These are phyloP conservation scores for Heterotis niloticus DNA, from an alignment of 2,113 vertebrate genomes.

Conservation along the genomic window DNA sequence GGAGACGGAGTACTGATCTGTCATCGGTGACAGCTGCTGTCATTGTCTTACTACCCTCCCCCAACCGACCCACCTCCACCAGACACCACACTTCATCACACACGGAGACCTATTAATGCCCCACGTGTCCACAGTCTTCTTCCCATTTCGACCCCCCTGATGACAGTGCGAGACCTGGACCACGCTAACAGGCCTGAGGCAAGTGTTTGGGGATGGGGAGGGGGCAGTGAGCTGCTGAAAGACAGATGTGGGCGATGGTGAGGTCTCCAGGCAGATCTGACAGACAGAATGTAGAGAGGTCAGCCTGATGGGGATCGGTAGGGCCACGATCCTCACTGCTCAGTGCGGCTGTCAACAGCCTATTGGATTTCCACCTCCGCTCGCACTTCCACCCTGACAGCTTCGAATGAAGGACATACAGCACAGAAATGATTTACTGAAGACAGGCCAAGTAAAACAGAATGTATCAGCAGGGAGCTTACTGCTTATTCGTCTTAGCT, in stretches of 20 bases:
- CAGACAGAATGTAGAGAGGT: background rate
- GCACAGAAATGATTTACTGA: constrained; percentile 4
- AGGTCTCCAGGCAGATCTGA: background rate
- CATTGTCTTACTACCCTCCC: constrained; percentile 50
- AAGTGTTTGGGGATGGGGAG: background rate
- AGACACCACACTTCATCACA: constrained; percentile 64
- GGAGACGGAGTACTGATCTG: constrained; percentile 60
- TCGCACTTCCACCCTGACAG: background rate
- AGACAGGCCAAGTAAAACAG: background rate
- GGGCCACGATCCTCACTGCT: background rate
- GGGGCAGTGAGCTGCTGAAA: background rate
- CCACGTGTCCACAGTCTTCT: constrained; percentile 34
- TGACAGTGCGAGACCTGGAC: background rate
- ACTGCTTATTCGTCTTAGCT: background rate
- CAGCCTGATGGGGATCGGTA: background rate
- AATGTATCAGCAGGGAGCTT: background rate
- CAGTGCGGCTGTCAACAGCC: background rate
- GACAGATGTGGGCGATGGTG: background rate
- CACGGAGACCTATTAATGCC: constrained; percentile 59
- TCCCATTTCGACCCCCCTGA: constrained; percentile 13
- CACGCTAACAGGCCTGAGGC: constrained; percentile 16
- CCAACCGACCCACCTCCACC: background rate
- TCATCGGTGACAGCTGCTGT: constrained; percentile 64
- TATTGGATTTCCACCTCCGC: constrained; percentile 4
- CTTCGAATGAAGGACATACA: background rate